These are phyloP conservation scores for Drosophila lowei DNA, from an alignment of 1,140 invertebrate genomes.

Conservation along the genomic window DNA sequence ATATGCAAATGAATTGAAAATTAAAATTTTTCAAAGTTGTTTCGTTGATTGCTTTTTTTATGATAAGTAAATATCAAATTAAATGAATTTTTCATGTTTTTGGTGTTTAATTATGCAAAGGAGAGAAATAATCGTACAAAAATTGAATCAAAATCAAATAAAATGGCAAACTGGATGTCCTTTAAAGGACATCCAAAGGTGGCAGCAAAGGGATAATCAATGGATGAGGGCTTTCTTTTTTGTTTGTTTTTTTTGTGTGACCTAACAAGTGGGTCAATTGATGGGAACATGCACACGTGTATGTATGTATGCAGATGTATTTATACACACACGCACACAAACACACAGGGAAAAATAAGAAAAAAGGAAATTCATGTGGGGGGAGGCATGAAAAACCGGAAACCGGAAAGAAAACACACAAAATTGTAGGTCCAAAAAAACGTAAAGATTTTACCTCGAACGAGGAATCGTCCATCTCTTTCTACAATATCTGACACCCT, in stretches of 20 bases:
- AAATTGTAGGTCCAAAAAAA: slow-evolving; percentile 22
- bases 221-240: background rate
- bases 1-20: too few species aligned
- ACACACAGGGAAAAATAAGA: background rate
- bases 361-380: background rate
- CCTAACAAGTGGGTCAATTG: slow-evolving; percentile 40
- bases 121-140: too few species aligned
- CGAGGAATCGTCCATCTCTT: slow-evolving; percentile 6
- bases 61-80: background rate
- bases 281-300: slow-evolving; percentile 18
- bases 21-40: too few species aligned
- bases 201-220: background rate
- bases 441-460: slow-evolving; percentile 20
- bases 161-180: background rate
- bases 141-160: background rate
- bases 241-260: slow-evolving; percentile 14
- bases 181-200: slow-evolving; percentile 2
- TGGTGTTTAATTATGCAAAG: background rate
- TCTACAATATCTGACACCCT: slow-evolving; percentile 3
- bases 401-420: slow-evolving; percentile 18
- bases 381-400: slow-evolving; percentile 13
- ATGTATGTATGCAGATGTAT: background rate
- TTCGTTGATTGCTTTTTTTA: background rate
- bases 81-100: background rate
- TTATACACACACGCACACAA: slow-evolving; percentile 10